Percentiles rank a stretch among this genome's conserved stretches.
These are phyloP conservation scores for Aradus depressus DNA, from an alignment of 2,888 invertebrate species.

Conservation along the genomic window DNA sequence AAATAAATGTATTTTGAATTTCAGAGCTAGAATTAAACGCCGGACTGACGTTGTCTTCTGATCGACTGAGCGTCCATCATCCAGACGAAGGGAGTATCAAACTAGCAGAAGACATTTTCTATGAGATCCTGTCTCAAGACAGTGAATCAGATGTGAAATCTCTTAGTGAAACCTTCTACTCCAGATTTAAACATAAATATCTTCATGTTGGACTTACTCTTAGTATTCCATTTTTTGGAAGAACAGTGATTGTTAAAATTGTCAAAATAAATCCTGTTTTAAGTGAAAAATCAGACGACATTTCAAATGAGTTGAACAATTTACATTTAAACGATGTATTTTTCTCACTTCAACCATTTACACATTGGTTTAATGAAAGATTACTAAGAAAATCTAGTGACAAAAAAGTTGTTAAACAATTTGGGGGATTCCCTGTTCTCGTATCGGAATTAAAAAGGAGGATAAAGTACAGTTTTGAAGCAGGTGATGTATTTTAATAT, in stretches of 20 bases:
- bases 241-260: slow-evolving; percentile 38
- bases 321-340: slow-evolving; percentile 35
- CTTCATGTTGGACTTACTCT: slow-evolving; percentile 38
- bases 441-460: slow-evolving; percentile 50
- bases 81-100: slow-evolving; percentile 14
- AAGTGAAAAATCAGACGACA: slow-evolving; percentile 17
- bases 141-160: slow-evolving; percentile 34
- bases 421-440: slow-evolving; percentile 61
- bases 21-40: slow-evolving; percentile 18
- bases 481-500: slow-evolving; percentile 13
- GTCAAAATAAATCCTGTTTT: slow-evolving; percentile 31
- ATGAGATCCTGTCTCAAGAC: slow-evolving; percentile 31
- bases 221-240: slow-evolving; percentile 40
- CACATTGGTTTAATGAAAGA: slow-evolving; percentile 35
- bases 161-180: slow-evolving; percentile 34
- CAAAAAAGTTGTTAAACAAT: slow-evolving; percentile 29
- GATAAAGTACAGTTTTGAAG: slow-evolving; percentile 30
- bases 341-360: slow-evolving; percentile 28
- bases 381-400: slow-evolving; percentile 1
- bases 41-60: slow-evolving; percentile 2
- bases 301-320: slow-evolving; percentile 29
- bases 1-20: not conserved
- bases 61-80: slow-evolving; percentile 10
- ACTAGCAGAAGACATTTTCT: slow-evolving; percentile 33
- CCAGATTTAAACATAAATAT: slow-evolving; percentile 35